These are phyloP conservation scores for Psittacula cyanocephala DNA, from an alignment of 2,113 vertebrate species.

Conservation along the genomic window DNA sequence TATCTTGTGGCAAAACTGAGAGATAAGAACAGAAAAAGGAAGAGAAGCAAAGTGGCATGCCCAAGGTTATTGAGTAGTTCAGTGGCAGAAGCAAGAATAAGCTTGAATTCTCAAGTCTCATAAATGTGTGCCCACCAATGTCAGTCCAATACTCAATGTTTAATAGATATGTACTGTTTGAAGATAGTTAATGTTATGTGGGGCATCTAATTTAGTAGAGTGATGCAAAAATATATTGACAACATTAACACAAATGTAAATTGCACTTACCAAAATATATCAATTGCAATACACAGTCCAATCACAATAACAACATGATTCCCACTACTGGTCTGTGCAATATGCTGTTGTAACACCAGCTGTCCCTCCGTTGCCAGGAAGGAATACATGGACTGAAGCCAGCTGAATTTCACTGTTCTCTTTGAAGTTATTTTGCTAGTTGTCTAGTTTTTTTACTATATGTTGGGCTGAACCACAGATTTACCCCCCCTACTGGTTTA, in stretches of 20 bases:
- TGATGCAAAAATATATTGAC: background rate
- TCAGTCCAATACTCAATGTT: background rate
- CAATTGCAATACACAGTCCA: background rate
- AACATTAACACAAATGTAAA: background rate
- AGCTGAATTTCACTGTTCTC: background rate
- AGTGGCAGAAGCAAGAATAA: background rate
- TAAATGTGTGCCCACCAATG: background rate
- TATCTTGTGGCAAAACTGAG: background rate
- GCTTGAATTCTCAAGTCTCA: background rate
- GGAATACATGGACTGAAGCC: background rate
- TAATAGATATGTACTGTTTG: background rate
- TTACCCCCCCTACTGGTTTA: background rate
- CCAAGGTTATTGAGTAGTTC: background rate
- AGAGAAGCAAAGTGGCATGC: background rate
- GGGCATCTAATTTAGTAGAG: background rate
- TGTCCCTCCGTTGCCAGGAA: background rate
- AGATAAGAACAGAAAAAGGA: background rate
- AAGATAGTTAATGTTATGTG: background rate
- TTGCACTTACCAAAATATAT: background rate
- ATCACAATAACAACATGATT: background rate
- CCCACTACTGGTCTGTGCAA: too few relatives aligned
- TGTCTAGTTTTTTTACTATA: background rate
- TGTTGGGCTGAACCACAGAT: background rate
- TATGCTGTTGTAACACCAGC: background rate
- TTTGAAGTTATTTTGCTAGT: background rate